Evolutionary conservation across 2,797 vertebrate genomes (phyloP).

Genomic region (Sebastes cheni): DNA sequence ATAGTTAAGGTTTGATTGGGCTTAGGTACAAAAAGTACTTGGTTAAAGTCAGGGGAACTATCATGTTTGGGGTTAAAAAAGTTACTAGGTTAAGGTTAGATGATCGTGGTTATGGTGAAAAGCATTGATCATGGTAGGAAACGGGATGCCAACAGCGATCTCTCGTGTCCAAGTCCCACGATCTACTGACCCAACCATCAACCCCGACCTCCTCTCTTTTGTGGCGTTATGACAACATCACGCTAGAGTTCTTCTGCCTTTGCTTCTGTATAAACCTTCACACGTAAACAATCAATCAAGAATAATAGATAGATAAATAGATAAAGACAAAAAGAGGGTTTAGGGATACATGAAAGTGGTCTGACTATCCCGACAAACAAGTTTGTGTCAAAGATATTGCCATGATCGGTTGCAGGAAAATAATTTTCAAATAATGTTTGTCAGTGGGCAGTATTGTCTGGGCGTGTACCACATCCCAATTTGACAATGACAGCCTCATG

Average conservation of each 20-base stretch:
- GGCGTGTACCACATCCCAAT: constrained; percentile 1
- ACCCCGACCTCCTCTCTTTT: neutral
- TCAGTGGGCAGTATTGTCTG: neutral
- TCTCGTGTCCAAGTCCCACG: neutral
- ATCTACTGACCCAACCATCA: neutral
- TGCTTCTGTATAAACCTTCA: neutral
- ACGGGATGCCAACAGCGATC: neutral
- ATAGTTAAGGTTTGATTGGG: neutral
- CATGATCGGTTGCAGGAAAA: neutral
- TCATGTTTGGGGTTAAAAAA: neutral
- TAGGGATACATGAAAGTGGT: neutral
- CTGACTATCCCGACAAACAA: neutral
- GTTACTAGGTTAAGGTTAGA: neutral
- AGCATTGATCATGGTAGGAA: neutral
- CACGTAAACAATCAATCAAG: neutral
- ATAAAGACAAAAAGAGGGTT: neutral
- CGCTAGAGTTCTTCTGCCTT: neutral
- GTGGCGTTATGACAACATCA: neutral
- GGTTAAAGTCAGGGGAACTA: neutral
- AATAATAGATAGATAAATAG: neutral
- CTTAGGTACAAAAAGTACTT: neutral
- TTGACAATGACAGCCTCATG: neutral
- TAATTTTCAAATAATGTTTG: neutral
- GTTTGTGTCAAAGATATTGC: neutral
- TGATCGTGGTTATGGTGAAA: neutral